These are phyloP conservation scores for Brenthis ino DNA, from an alignment of 2,888 invertebrate species.

Conservation along the genomic window DNA sequence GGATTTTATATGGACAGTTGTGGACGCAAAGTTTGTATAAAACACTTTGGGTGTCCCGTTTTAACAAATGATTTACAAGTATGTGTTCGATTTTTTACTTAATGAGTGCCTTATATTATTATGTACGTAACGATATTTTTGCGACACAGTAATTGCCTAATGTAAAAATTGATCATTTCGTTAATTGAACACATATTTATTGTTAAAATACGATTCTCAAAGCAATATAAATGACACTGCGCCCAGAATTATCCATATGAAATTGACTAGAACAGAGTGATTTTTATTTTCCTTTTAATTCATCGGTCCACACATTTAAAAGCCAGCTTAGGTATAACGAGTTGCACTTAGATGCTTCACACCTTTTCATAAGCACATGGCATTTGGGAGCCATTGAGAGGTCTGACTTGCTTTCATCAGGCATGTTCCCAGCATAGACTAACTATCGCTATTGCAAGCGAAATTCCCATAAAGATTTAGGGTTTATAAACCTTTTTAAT, in stretches of 20 bases:
- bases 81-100: too few species aligned
- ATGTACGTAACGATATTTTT: too few species aligned
- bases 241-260: conserved; percentile 12
- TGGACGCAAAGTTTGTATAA: neutral
- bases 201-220: conserved; percentile 2
- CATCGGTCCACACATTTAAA: conserved; percentile 75
- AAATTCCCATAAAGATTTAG: conserved; percentile 42
- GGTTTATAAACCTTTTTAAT: conserved; percentile 28
- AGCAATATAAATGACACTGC: conserved; percentile 3
- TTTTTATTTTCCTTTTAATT: conserved; percentile 51
- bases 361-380: conserved; percentile 70
- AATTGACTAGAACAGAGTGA: conserved; percentile 11
- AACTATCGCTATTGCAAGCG: conserved; percentile 57
- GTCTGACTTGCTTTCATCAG: conserved; percentile 58
- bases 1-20: conserved; percentile 15
- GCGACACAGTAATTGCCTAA: too few species aligned
- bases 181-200: conserved; percentile 44
- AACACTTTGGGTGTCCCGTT: conserved; percentile 2
- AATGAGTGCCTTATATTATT: too few species aligned
- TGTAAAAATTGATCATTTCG: too few species aligned
- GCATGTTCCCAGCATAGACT: conserved; percentile 71
- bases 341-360: conserved; percentile 78
- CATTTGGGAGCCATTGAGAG: conserved; percentile 37
- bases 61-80: neutral
- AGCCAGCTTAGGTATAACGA: conserved; percentile 63